These are phyloP conservation scores for Subacronicta megacephala DNA, from an alignment of 2,888 invertebrate genomes.

Conservation along the genomic window DNA sequence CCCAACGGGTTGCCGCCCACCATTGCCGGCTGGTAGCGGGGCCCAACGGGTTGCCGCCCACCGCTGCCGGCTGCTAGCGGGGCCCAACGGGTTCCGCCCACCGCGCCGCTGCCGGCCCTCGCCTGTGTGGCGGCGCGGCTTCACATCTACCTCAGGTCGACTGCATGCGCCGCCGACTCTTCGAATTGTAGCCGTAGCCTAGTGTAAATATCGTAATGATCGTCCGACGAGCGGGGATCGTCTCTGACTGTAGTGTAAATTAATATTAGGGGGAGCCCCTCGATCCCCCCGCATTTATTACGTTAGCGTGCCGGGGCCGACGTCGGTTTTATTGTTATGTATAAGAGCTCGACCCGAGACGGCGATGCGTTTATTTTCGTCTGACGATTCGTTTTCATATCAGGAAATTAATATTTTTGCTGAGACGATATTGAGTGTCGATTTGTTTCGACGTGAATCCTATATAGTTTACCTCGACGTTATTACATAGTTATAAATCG, in stretches of 20 bases:
- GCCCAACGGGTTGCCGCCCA: no score
- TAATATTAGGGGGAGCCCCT: conserved; percentile 62
- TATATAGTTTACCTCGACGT: conserved; percentile 86
- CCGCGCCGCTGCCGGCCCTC: conserved; percentile 24
- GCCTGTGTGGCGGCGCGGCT: neutral
- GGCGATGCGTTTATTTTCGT: conserved; percentile 63
- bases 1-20: no score
- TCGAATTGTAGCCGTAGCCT: conserved; percentile 84
- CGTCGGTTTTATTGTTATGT: conserved; percentile 59
- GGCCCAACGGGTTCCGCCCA: no score
- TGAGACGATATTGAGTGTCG: conserved; percentile 75
- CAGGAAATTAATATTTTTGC: conserved; percentile 76
- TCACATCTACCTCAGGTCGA: conserved; percentile 77
- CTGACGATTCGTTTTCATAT: conserved; percentile 76
- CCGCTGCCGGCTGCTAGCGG: no score
- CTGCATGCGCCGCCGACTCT: conserved; percentile 71
- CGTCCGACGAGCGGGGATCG: conserved; percentile 51
- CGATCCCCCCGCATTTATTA: conserved; percentile 74
- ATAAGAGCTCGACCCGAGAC: conserved; percentile 53
- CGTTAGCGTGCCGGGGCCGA: conserved; percentile 56
- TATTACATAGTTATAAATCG: conserved; percentile 83
- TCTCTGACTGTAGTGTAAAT: conserved; percentile 64
- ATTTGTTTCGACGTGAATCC: conserved; percentile 79
- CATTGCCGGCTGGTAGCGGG: no score
- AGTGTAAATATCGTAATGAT: conserved; percentile 49